Percentiles rank a stretch among this genome's conserved stretches.
Evolutionary conservation across 2,888 invertebrate genomes (phyloP).

Genomic region (Stenurella melanura): DNA sequence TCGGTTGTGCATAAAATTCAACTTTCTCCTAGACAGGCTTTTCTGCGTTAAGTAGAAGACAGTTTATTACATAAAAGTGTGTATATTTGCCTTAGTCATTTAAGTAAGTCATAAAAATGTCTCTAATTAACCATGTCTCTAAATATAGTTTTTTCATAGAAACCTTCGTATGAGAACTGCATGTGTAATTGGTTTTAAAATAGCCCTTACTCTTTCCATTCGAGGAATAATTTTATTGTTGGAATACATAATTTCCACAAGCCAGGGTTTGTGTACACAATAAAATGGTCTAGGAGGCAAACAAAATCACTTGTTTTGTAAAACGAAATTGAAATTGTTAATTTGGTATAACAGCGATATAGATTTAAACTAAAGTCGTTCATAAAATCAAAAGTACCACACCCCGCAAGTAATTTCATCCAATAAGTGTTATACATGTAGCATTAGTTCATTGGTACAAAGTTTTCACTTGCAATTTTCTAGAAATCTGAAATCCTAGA

Average conservation of each 20-base stretch:
- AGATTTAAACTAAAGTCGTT: too few relatives aligned
- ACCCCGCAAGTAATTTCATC: too few relatives aligned
- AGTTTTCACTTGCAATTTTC: too few relatives aligned
- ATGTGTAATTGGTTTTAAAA: not conserved
- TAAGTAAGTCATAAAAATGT: not conserved
- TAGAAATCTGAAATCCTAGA: too few relatives aligned
- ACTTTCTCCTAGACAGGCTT: constrained; percentile 1
- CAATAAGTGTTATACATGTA: too few relatives aligned
- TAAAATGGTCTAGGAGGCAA: too few relatives aligned
- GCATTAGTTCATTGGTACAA: too few relatives aligned
- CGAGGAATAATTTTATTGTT: constrained; percentile 1
- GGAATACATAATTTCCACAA: not conserved
- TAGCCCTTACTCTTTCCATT: not conserved
- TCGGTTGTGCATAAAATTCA: constrained; percentile 9
- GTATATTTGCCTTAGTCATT: not conserved
- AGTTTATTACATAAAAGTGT: constrained; percentile 5
- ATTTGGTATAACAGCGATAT: too few relatives aligned
- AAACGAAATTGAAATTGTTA: too few relatives aligned
- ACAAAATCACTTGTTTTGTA: too few relatives aligned
- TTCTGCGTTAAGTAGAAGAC: not conserved
- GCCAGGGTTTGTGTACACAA: too few relatives aligned
- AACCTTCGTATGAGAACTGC: not conserved
- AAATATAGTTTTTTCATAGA: not conserved
- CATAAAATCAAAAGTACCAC: too few relatives aligned
- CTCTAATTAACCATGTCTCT: not conserved